Conservation (phyloP, 2,888 invertebrate species). For the Acleris sparsana region DNA sequence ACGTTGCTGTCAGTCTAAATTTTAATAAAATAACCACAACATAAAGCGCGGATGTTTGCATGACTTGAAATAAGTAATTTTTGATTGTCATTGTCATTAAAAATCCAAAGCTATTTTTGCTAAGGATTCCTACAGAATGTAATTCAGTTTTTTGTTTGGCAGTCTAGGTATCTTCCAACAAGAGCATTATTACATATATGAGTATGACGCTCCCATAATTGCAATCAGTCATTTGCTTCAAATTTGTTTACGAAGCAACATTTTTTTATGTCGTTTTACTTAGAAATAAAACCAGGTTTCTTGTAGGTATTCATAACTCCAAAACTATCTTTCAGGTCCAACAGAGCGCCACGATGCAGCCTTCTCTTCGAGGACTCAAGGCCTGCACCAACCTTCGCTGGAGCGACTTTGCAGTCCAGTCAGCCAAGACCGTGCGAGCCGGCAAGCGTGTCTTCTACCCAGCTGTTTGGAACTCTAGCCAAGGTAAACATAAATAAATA, state of each 20-base stretch:
- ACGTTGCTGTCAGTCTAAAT: not conserved
- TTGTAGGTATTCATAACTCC: no score
- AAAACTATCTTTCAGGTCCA: conserved; percentile 73
- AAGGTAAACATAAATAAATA: conserved; percentile 56
- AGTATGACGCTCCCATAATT: no score
- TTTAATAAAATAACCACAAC: no score
- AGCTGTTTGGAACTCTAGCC: conserved; percentile 87
- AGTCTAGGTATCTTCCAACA: no score
- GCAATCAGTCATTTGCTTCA: no score
- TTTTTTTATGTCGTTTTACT: not conserved
- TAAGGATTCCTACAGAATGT: no score
- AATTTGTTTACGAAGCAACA: no score
- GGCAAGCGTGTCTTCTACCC: conserved; percentile 90
- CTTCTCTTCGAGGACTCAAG: conserved; percentile 88
- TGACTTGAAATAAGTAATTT: conserved; percentile 37
- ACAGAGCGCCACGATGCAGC: conserved; percentile 87
- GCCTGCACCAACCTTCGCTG: conserved; percentile 88
- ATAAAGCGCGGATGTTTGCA: conserved; percentile 38
- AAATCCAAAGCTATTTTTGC: no score
- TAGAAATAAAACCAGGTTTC: not conserved
- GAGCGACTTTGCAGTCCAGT: conserved; percentile 87
- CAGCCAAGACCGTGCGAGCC: conserved; percentile 82
- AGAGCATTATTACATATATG: no score
- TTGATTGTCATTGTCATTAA: conserved; percentile 1
- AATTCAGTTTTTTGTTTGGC: no score